Percentiles rank a stretch among this genome's conserved stretches.
These are phyloP conservation scores for Drosophila jambulina DNA, from an alignment of 1,140 invertebrate species.

Conservation along the genomic window DNA sequence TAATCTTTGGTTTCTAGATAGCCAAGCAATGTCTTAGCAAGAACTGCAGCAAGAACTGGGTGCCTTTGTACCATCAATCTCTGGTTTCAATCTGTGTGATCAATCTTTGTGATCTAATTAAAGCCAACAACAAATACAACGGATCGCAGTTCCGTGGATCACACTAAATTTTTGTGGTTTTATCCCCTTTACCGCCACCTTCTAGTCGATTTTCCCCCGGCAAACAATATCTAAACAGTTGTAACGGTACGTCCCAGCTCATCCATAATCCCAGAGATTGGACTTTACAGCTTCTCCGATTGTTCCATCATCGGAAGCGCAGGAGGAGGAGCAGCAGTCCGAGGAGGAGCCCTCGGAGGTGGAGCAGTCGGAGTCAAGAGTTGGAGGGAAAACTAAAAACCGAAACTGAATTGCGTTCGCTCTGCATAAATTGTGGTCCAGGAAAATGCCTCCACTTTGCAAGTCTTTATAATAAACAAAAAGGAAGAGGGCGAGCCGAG, in stretches of 20 bases:
- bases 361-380: background rate
- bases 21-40: background rate
- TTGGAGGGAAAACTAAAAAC: conserved; percentile 38
- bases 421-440: conserved; percentile 69
- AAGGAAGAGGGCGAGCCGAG: background rate
- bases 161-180: conserved; percentile 22
- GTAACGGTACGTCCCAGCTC: conserved; percentile 39
- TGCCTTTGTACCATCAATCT: conserved; percentile 8
- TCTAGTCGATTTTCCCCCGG: background rate
- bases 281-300: conserved; percentile 15
- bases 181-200: background rate
- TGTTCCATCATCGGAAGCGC: conserved; percentile 19
- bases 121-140: background rate
- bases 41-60: background rate
- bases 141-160: conserved; percentile 4
- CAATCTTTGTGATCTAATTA: conserved; percentile 30
- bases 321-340: background rate
- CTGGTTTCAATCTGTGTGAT: conserved; percentile 20
- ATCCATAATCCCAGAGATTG: conserved; percentile 20
- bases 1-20: background rate
- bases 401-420: conserved; percentile 71
- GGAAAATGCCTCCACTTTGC: conserved; percentile 42
- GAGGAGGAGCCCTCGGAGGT: background rate
- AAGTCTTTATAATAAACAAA: conserved; percentile 73
- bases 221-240: conserved; percentile 34